These are phyloP conservation scores for Zophobas morio DNA, from an alignment of 1,140 invertebrate species.

Conservation along the genomic window DNA sequence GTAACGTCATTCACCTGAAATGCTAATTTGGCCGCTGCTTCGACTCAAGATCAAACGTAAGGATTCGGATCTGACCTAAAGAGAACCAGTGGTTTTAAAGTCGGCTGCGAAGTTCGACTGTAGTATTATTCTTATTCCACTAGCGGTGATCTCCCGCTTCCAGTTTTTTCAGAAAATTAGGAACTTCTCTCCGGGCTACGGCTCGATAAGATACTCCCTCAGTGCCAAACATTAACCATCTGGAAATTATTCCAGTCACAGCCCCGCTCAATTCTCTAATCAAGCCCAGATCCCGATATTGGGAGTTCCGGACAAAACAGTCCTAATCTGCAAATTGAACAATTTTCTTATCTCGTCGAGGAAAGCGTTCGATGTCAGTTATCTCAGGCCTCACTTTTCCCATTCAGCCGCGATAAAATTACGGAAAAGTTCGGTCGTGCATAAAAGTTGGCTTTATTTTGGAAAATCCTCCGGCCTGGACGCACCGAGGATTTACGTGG, in stretches of 20 bases:
- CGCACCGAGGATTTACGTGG: constrained; percentile 13
- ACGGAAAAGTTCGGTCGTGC: constrained; percentile 33
- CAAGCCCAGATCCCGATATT: constrained; percentile 19
- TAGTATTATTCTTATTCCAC: too few relatives aligned
- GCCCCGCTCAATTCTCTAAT: constrained; percentile 18
- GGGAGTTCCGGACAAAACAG: constrained; percentile 21
- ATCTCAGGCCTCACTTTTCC: constrained; percentile 21
- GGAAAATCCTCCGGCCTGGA: constrained; percentile 21
- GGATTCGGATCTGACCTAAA: too few relatives aligned
- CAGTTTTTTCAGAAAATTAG: too few relatives aligned
- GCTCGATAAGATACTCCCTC: constrained; percentile 4
- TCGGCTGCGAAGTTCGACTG: too few relatives aligned
- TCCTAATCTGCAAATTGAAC: constrained; percentile 40
- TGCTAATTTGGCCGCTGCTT: too few relatives aligned
- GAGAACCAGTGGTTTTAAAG: too few relatives aligned
- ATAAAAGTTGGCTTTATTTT: constrained; percentile 41
- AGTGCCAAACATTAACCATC: constrained; percentile 12
- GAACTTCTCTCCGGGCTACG: too few relatives aligned
- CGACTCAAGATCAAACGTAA: too few relatives aligned
- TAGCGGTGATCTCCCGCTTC: too few relatives aligned
- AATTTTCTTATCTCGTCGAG: constrained; percentile 27
- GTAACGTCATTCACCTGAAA: too few relatives aligned
- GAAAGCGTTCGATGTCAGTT: constrained; percentile 18
- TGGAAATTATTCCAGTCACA: constrained; percentile 21
- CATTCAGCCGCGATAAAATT: constrained; percentile 31